Conservation (phyloP, 2,888 invertebrate species). For the Chymomyza amoena region DNA sequence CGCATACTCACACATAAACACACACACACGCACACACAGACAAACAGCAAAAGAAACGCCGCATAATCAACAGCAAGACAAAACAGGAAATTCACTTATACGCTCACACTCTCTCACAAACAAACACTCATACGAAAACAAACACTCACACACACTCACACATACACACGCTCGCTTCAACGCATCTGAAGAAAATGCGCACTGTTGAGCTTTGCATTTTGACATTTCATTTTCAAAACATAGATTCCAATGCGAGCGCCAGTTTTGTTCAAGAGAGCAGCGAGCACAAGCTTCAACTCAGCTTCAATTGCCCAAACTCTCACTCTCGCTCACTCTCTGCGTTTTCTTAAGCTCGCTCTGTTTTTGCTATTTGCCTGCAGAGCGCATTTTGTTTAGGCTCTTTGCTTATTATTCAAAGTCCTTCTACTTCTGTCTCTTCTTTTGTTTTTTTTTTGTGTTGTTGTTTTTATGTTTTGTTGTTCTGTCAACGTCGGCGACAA, state of each 20-base stretch:
- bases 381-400: background rate
- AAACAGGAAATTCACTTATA: conserved; percentile 71
- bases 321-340: background rate
- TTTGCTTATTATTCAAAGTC: conserved; percentile 12
- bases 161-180: conserved; percentile 13
- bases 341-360: conserved; percentile 1
- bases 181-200: conserved; percentile 53
- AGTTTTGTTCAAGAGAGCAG: background rate
- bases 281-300: background rate
- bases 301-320: conserved; percentile 4
- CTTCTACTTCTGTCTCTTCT: conserved; percentile 16
- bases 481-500: conserved; percentile 28
- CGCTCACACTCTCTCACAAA: conserved; percentile 34
- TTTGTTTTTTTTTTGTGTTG: conserved; percentile 33
- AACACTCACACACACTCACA: conserved; percentile 1
- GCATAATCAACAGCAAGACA: conserved; percentile 66
- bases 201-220: conserved; percentile 69
- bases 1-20: conserved; percentile 40
- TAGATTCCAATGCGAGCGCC: conserved; percentile 47
- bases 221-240: conserved; percentile 70
- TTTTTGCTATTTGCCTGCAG: conserved; percentile 3
- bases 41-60: conserved; percentile 49
- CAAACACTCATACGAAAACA: conserved; percentile 16
- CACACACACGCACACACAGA: conserved; percentile 19
- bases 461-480: conserved; percentile 17